Conservation (phyloP, 2,797 vertebrate species). For the Aotus griseimembra region DNA sequence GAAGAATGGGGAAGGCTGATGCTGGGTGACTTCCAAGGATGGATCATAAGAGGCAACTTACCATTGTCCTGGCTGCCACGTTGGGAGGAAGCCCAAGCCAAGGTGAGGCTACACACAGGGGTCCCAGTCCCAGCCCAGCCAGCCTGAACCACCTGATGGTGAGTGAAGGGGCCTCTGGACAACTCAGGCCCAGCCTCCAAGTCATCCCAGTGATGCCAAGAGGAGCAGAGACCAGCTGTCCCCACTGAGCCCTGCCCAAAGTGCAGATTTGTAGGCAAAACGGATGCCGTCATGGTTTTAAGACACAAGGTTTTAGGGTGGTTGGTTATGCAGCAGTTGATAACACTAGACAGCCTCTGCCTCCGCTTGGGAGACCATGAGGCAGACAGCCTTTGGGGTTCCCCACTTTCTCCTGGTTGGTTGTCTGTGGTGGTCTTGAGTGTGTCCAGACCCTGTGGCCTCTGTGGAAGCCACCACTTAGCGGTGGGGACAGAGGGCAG, state of each 20-base stretch:
- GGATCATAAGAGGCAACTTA: background rate
- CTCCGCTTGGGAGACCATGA: background rate
- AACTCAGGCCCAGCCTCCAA: background rate
- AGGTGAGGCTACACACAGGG: background rate
- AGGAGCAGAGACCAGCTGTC: background rate
- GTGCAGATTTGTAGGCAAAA: rapidly evolving
- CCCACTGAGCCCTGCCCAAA: background rate
- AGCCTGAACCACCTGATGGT: too few relatives aligned
- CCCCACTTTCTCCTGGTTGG: background rate
- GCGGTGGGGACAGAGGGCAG: rapidly evolving
- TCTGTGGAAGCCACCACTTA: rapidly evolving
- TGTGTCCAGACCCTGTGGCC: background rate
- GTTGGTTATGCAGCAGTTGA: background rate
- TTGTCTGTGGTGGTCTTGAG: background rate
- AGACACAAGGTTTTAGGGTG: rapidly evolving
- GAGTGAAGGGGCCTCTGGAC: too few relatives aligned
- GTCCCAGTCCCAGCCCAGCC: background rate
- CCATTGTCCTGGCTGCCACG: background rate
- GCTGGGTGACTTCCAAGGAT: background rate
- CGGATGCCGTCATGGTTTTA: rapidly evolving
- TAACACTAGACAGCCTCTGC: background rate
- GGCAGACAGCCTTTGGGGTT: rapidly evolving
- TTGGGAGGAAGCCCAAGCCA: background rate
- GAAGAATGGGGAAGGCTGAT: background rate
- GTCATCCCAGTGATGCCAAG: background rate